These are phyloP conservation scores for Ochotona curzoniae DNA, from an alignment of 2,113 vertebrate genomes.

Conservation along the genomic window DNA sequence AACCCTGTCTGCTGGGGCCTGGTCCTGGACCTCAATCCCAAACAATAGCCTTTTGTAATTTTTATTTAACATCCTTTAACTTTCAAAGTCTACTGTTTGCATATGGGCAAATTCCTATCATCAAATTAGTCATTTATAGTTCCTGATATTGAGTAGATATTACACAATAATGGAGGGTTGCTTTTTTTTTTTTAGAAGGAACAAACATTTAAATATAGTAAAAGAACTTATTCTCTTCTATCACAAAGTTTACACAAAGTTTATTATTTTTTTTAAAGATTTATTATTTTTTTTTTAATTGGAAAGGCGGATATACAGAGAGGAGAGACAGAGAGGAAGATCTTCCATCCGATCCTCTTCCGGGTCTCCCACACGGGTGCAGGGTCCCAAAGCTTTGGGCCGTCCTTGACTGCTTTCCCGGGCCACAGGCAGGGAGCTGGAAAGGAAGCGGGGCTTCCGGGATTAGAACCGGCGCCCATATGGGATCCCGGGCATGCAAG, in stretches of 20 bases:
- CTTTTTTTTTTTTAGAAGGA: conserved; percentile 7
- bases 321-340: too few species aligned
- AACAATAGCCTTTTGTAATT: not conserved
- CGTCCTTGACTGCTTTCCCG: too few species aligned
- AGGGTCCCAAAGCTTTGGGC: too few species aligned
- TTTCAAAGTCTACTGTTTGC: conserved; percentile 14
- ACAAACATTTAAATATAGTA: conserved; percentile 21
- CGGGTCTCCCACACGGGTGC: too few species aligned
- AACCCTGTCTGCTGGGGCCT: not conserved
- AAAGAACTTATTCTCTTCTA: conserved; percentile 36
- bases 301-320: too few species aligned
- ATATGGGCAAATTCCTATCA: conserved; percentile 19
- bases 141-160: conserved; percentile 39
- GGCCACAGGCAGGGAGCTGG: too few species aligned
- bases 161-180: not conserved
- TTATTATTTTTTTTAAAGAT: too few species aligned
- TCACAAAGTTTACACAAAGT: conserved; percentile 42
- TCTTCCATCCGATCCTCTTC: too few species aligned
- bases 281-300: too few species aligned
- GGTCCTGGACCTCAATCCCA: not conserved
- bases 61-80: not conserved
- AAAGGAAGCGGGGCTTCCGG: too few species aligned
- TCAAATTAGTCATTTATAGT: conserved; percentile 3
- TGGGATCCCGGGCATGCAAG: too few species aligned
- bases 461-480: too few species aligned